Evolutionary conservation across 2,113 vertebrate genomes (phyloP).

Genomic region (Saguinus midas): DNA sequence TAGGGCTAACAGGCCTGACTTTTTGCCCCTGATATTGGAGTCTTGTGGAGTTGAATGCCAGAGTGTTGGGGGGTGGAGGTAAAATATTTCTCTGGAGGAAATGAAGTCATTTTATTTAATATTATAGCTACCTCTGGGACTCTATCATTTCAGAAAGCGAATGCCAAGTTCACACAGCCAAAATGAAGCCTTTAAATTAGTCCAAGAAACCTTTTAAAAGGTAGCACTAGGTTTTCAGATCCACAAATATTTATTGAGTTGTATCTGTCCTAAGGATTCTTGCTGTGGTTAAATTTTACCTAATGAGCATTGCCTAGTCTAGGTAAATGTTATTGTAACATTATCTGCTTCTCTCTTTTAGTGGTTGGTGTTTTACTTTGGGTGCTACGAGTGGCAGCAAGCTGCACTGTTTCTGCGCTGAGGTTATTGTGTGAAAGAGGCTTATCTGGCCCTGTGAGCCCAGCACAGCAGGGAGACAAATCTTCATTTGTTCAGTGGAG

Average conservation of each 20-base stretch:
- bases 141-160: constrained; percentile 64
- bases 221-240: not conserved
- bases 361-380: not conserved
- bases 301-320: not conserved
- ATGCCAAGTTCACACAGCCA: not conserved
- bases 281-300: not conserved
- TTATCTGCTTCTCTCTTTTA: not conserved
- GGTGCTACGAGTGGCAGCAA: not conserved
- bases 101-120: constrained; percentile 79
- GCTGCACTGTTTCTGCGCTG: not conserved
- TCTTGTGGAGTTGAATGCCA: not conserved
- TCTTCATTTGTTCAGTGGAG: constrained; percentile 34
- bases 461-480: constrained; percentile 1
- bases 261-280: not conserved
- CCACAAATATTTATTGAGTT: not conserved
- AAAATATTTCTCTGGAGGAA: constrained; percentile 79
- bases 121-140: constrained; percentile 55
- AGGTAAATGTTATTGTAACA: not conserved
- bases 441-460: constrained; percentile 10
- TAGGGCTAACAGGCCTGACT: constrained; percentile 75
- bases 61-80: constrained; percentile 64
- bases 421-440: not conserved
- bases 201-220: constrained; percentile 23
- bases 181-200: constrained; percentile 17
- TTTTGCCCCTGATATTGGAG: constrained; percentile 73